phyloP scores from a whole-genome alignment of 1,140 invertebrate species.

The Cotesia typhae region DNA sequence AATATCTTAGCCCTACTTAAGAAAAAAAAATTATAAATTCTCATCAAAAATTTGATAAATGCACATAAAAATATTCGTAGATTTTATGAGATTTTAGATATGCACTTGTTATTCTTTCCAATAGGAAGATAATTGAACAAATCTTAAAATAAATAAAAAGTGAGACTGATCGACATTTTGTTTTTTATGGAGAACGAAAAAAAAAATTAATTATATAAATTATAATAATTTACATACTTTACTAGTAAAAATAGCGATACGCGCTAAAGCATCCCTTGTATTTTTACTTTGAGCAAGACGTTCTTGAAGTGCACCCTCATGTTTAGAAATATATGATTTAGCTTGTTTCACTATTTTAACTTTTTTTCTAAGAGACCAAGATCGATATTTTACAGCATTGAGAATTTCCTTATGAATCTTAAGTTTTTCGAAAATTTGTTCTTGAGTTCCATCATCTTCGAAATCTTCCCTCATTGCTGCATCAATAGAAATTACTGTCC shows the following conservation, averaged over 20 bases:
- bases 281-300: conserved; percentile 86
- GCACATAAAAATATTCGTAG: too few species aligned
- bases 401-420: conserved; percentile 93
- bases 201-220: conserved; percentile 1
- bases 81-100: too few species aligned
- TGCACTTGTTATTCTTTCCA: too few species aligned
- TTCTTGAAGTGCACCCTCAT: conserved; percentile 90
- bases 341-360: conserved; percentile 85
- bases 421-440: conserved; percentile 91
- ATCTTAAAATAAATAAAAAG: too few species aligned
- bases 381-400: conserved; percentile 86
- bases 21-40: too few species aligned
- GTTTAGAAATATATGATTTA: conserved; percentile 85
- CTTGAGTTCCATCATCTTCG: conserved; percentile 74
- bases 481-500: conserved; percentile 79
- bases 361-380: conserved; percentile 88
- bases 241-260: conserved; percentile 79
- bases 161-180: too few species aligned
- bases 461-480: conserved; percentile 76
- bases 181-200: too few species aligned
- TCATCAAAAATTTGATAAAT: too few species aligned
- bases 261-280: conserved; percentile 84
- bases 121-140: too few species aligned
- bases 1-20: too few species aligned
- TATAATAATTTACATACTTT: conserved; percentile 68